Evolutionary conservation across 1,140 invertebrate genomes (phyloP), one percentile per base, ranked within the genome.

Genomic region (Bombus confusus): DNA sequence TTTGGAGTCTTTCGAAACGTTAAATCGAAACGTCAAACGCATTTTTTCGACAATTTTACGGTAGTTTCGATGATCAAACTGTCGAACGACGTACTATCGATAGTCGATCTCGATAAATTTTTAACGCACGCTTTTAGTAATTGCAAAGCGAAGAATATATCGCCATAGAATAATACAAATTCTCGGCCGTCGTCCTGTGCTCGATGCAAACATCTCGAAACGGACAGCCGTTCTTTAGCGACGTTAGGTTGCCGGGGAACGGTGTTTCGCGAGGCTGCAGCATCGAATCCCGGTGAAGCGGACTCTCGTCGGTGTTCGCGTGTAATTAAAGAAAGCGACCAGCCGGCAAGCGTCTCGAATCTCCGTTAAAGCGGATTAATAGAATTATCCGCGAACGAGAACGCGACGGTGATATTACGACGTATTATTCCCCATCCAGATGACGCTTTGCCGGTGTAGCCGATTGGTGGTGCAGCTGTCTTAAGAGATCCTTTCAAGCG

Each of bases 351-450:
- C 75, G 66, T 85, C 59, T 74, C 37, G 57, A 39, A 81, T 85
- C 41, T 85, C 69, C 78, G 68, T 81, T 85, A 85, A 81, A 66
- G 47, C 69, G 59, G 47, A 74, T 81, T 85, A 75, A 85, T 75
- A 43, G 81, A 85, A 81, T 81, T 74, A 81, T 69, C 72, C 59
- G 12, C 31, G n/a, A 28, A n/a, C n/a, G 15, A 37, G 22, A 47
- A 47, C 66, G 52, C 74, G 31, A 31, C 57, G n/a, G 47, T 22
- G 39, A 57, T 47, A 81, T 81, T 68, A 59, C 64, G 47, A 81
- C 71, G 52, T 57, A 81, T 81, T 81, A 85, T 81, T 85, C 59
- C 25, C 12, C 31, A 12, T 15, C 4, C 18, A 31, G 31, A 69
- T 83, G 85, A 77, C 74, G 41, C 62, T 71, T 37, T 43, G 22